Conservation (phyloP, 2,888 invertebrate genomes). For the Diarsia rubi region DNA sequence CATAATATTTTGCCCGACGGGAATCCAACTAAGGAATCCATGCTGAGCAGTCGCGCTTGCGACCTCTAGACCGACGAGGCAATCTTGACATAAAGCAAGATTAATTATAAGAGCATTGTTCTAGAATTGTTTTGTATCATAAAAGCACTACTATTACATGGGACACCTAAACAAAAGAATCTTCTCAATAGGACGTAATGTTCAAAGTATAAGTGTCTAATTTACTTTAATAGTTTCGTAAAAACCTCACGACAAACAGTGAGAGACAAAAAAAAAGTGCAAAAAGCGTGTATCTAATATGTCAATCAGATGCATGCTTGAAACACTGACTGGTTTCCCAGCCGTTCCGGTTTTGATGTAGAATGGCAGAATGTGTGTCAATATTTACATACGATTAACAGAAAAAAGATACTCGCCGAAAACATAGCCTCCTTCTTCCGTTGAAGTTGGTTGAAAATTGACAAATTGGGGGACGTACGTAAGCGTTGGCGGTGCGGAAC, state of each 20-base stretch:
- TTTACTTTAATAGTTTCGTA: constrained; percentile 32
- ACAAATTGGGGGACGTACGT: neutral
- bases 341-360: constrained; percentile 54
- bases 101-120: constrained; percentile 11
- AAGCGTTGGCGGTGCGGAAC: constrained; percentile 23
- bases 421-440: neutral
- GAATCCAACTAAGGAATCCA: too few species aligned
- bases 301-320: constrained; percentile 46
- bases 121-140: neutral
- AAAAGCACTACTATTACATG: constrained; percentile 1
- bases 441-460: constrained; percentile 18
- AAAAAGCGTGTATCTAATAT: constrained; percentile 32
- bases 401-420: constrained; percentile 10
- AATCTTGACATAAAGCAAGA: neutral
- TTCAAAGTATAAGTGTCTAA: constrained; percentile 22
- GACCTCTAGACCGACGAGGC: too few species aligned
- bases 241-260: constrained; percentile 15
- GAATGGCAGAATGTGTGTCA: constrained; percentile 53
- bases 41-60: too few species aligned
- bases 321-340: constrained; percentile 22
- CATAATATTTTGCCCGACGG: too few species aligned
- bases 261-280: constrained; percentile 6
- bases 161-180: constrained; percentile 19
- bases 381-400: constrained; percentile 54
- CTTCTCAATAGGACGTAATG: constrained; percentile 10